Conservation (phyloP, 53 echinoderm and acorn worm species). For the Echinometra lucunter region DNA sequence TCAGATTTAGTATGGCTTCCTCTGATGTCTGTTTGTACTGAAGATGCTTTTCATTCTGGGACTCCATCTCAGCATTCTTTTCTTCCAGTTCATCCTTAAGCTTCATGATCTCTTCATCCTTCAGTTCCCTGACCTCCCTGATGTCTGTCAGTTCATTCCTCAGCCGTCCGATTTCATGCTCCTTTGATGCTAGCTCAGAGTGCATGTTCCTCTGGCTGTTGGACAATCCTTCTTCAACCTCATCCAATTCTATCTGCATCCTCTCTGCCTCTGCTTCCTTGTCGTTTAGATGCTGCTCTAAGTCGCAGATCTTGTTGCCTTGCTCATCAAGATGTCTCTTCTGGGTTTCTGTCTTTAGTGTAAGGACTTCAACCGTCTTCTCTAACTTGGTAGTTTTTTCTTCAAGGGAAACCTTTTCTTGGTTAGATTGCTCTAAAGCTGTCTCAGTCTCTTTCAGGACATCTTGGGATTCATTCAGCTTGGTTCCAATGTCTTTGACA, state of each 20-base stretch:
- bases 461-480: not conserved
- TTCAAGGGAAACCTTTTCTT: constrained; percentile 47
- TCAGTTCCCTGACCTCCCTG: constrained; percentile 66
- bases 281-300: constrained; percentile 70
- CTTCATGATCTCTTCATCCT: constrained; percentile 69
- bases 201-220: constrained; percentile 79
- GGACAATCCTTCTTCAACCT: constrained; percentile 76
- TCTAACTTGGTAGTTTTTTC: constrained; percentile 60
- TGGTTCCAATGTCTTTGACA: constrained; percentile 9
- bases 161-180: constrained; percentile 59
- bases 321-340: constrained; percentile 69
- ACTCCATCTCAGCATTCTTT: constrained; percentile 61
- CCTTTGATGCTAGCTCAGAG: constrained; percentile 68
- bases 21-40: constrained; percentile 20
- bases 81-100: constrained; percentile 67
- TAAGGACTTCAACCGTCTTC: constrained; percentile 63
- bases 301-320: constrained; percentile 78
- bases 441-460: constrained; percentile 38
- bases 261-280: constrained; percentile 73
- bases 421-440: constrained; percentile 34
- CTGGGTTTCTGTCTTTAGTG: constrained; percentile 60
- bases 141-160: constrained; percentile 58
- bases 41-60: constrained; percentile 23
- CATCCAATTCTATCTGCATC: constrained; percentile 74
- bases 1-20: constrained; percentile 13